phyloP scores from a whole-genome alignment of 2,888 invertebrate species.

The Tholera decimalis region DNA sequence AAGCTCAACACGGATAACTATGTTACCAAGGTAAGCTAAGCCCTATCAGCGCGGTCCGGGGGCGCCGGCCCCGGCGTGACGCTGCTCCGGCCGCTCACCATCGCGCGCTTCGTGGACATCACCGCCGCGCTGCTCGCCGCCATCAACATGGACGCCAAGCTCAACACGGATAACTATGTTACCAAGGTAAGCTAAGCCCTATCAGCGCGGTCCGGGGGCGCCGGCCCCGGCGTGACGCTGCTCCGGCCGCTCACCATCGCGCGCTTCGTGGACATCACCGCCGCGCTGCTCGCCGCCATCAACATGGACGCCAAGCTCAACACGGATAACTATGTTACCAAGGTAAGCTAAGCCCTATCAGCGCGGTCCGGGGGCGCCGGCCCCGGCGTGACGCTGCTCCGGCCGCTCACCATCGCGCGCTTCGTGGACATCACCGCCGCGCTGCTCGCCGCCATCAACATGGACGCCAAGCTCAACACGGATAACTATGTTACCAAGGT shows the following conservation, averaged over 20 bases:
- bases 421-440: constrained; percentile 83
- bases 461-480: constrained; percentile 79
- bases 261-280: constrained; percentile 84
- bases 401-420: constrained; percentile 87
- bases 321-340: constrained; percentile 85
- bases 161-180: constrained; percentile 86
- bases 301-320: constrained; percentile 77
- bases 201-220: constrained; percentile 58
- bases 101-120: constrained; percentile 86
- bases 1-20: constrained; percentile 86
- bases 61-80: constrained; percentile 65
- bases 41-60: constrained; percentile 63
- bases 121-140: constrained; percentile 74
- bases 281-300: constrained; percentile 74
- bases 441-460: constrained; percentile 72
- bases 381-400: constrained; percentile 71
- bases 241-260: constrained; percentile 87
- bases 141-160: constrained; percentile 72
- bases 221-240: constrained; percentile 68
- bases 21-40: constrained; percentile 80
- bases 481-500: constrained; percentile 88
- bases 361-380: constrained; percentile 63
- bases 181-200: constrained; percentile 79
- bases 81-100: constrained; percentile 86
- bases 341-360: constrained; percentile 75